A percentile compares a stretch with the other conserved stretches of the same genome.
Conservation (phyloP, 2,888 invertebrate species). For the Piscicola geometra region DNA sequence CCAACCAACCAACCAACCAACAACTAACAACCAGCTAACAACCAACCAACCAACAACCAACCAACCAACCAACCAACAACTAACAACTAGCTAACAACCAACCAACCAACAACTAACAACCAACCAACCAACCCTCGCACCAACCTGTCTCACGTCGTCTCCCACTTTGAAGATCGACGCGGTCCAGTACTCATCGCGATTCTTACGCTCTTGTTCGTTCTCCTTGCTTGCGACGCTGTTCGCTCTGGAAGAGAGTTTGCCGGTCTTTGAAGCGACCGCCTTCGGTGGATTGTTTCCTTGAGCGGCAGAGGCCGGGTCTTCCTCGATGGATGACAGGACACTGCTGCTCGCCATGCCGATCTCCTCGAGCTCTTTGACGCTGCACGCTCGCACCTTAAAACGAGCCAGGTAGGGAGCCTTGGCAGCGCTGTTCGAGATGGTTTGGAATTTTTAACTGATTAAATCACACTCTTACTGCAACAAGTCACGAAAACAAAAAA, state of each 20-base stretch:
- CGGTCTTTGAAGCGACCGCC: not conserved
- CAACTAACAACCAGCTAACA: too few species aligned
- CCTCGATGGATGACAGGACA: not conserved
- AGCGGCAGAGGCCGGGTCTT: not conserved
- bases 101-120: too few species aligned
- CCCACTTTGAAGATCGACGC: constrained; percentile 88
- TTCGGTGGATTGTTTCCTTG: not conserved
- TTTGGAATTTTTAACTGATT: too few species aligned
- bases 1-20: too few species aligned
- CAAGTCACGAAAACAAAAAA: too few species aligned
- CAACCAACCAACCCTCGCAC: too few species aligned
- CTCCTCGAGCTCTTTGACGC: constrained; percentile 80
- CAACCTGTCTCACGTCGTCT: constrained; percentile 46
- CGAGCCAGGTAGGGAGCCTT: constrained; percentile 95
- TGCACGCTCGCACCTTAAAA: constrained; percentile 85
- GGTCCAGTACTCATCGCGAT: constrained; percentile 70
- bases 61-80: constrained; percentile 1
- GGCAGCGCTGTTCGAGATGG: constrained; percentile 91
- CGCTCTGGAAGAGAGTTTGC: not conserved
- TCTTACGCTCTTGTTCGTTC: not conserved
- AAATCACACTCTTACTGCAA: too few species aligned
- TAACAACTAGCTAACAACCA: too few species aligned
- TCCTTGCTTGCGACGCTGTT: not conserved
- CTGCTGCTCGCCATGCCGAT: constrained; percentile 51
- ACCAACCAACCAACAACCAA: not conserved